Conservation (phyloP, 2,888 invertebrate species). For the Anticlea derivata region DNA sequence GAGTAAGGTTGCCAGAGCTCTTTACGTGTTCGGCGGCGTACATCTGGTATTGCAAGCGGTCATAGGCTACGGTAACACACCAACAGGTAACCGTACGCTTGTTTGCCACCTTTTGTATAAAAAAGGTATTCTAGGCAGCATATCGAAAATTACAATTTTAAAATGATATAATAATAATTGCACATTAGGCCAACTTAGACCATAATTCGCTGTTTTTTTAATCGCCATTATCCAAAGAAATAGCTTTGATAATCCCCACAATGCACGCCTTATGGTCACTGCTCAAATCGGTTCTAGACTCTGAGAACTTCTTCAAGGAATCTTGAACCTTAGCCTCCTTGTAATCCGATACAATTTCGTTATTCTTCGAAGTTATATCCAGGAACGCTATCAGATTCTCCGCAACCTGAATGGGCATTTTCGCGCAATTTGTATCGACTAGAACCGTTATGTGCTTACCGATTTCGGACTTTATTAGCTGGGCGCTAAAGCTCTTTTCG, state of each 20-base stretch:
- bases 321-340: conserved; percentile 63
- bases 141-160: not conserved
- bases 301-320: conserved; percentile 59
- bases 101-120: too few relatives aligned
- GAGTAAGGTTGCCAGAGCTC: too few relatives aligned
- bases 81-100: too few relatives aligned
- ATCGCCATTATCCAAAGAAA: conserved; percentile 47
- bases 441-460: conserved; percentile 77
- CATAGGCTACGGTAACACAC: too few relatives aligned
- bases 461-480: conserved; percentile 78
- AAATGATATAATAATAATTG: conserved; percentile 11
- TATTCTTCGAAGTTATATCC: conserved; percentile 69
- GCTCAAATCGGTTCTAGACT: conserved; percentile 60
- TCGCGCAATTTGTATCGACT: conserved; percentile 73
- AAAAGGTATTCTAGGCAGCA: too few relatives aligned
- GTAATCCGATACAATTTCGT: conserved; percentile 60
- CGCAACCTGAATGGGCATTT: conserved; percentile 76
- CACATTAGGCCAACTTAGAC: conserved; percentile 26
- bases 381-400: conserved; percentile 79
- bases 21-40: too few relatives aligned
- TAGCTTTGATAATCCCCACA: conserved; percentile 46
- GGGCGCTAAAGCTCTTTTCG: conserved; percentile 57
- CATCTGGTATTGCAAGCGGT: too few relatives aligned
- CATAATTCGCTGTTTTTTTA: conserved; percentile 11
- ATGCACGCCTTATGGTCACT: conserved; percentile 57